phyloP scores from a whole-genome alignment of 2,113 vertebrate species.

The Meles meles region DNA sequence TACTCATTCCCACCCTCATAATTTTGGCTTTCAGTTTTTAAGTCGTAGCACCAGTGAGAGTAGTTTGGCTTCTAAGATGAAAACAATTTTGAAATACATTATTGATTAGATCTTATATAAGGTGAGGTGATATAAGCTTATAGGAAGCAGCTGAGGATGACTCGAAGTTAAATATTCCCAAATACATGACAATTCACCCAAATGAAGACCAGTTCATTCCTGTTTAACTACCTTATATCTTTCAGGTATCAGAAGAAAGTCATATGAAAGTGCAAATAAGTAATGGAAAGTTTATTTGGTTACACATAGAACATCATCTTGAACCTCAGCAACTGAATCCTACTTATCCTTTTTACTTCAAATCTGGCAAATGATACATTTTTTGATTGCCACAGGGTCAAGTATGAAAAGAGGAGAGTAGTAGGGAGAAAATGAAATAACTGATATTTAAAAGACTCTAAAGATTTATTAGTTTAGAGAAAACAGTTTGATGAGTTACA shows the following conservation, averaged over 20 bases:
- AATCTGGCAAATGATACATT: background rate
- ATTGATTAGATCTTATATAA: background rate
- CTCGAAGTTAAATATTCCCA: background rate
- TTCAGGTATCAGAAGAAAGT: conserved; percentile 5
- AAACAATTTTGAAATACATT: background rate
- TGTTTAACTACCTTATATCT: background rate
- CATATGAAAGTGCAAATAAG: background rate
- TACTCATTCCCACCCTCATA: background rate
- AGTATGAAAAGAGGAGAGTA: background rate
- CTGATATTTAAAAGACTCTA: conserved; percentile 43
- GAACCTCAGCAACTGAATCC: background rate
- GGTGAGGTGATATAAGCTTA: background rate
- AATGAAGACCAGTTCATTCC: background rate
- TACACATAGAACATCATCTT: background rate
- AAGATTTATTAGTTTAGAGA: conserved; percentile 45
- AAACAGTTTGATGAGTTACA: conserved; percentile 52
- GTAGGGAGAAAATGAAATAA: background rate
- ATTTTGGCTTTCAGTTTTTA: conserved; percentile 4
- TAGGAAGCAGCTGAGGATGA: background rate
- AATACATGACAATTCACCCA: background rate
- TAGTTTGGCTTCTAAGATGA: background rate
- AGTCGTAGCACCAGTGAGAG: conserved; percentile 6
- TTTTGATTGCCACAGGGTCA: conserved; percentile 9
- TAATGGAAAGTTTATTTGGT: conserved; percentile 13
- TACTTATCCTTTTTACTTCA: conserved; percentile 30